Evolutionary conservation across 2,888 invertebrate genomes (phyloP).

Genomic region (Ophioninae sp.): DNA sequence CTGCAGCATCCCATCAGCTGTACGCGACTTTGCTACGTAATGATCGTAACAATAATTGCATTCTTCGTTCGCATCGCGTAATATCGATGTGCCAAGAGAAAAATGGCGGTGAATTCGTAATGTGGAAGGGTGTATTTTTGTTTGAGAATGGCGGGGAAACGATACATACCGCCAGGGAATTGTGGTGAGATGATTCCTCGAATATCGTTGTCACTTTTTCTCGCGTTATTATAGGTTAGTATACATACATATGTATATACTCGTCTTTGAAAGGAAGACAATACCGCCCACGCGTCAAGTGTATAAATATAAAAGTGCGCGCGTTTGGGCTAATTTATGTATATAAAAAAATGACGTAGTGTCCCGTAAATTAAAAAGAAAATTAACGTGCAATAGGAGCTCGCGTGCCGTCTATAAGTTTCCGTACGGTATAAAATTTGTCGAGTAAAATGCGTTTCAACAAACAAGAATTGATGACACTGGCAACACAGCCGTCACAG

Average conservation of each 20-base stretch:
- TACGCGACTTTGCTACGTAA: not conserved
- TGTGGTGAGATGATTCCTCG: conserved; percentile 26
- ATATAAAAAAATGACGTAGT: conserved; percentile 14
- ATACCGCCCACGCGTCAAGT: conserved; percentile 39
- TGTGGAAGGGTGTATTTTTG: conserved; percentile 11
- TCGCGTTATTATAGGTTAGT: conserved; percentile 23
- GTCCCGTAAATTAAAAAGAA: not conserved
- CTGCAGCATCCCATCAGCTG: conserved; percentile 23
- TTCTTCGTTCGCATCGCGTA: not conserved
- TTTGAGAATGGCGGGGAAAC: conserved; percentile 25
- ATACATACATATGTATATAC: not conserved
- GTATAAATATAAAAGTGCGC: conserved; percentile 25
- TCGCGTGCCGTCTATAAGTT: not conserved
- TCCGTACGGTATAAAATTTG: conserved; percentile 24
- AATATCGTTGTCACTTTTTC: conserved; percentile 15
- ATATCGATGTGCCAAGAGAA: conserved; percentile 15
- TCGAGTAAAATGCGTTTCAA: conserved; percentile 90
- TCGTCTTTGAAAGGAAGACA: conserved; percentile 5
- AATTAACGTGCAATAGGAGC: not conserved
- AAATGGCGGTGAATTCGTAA: conserved; percentile 23
- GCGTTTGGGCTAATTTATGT: not conserved
- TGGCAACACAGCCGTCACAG: conserved; percentile 93
- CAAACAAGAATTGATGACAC: conserved; percentile 91
- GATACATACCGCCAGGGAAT: conserved; percentile 22
- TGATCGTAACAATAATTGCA: conserved; percentile 9